Percentiles rank a stretch among this genome's conserved stretches.
phyloP scores from a whole-genome alignment of 2,113 vertebrate species.

The Dunckerocampus dactyliophorus region DNA sequence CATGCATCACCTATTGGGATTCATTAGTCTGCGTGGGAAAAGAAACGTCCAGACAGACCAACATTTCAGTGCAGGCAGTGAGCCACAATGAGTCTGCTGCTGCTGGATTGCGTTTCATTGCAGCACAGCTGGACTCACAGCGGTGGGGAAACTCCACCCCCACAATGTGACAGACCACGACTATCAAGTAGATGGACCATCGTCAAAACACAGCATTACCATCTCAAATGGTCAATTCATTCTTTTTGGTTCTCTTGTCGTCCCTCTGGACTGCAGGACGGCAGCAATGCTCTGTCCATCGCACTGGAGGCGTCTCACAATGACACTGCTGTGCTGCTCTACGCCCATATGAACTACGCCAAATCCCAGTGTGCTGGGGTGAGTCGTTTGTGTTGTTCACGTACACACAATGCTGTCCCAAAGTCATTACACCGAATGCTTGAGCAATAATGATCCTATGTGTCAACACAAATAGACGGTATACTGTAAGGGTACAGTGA shows the following conservation, averaged over 20 bases:
- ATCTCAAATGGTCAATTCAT: background rate
- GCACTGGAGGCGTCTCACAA: conserved; percentile 88
- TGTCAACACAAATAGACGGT: background rate
- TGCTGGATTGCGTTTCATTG: conserved; percentile 50
- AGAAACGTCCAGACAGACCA: conserved; percentile 25
- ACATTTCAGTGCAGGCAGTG: conserved; percentile 46
- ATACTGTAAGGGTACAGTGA: background rate
- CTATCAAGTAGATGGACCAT: background rate
- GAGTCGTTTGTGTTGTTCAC: conserved; percentile 36
- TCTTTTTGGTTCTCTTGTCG: background rate
- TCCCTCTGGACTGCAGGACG: conserved; percentile 76
- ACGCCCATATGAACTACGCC: conserved; percentile 77
- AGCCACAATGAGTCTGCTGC: conserved; percentile 30
- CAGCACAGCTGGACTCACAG: conserved; percentile 54
- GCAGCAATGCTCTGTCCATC: conserved; percentile 86
- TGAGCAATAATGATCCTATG: background rate
- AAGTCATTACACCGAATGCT: background rate
- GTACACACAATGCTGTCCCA: background rate
- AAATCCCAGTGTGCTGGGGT: conserved; percentile 71
- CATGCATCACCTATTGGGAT: background rate
- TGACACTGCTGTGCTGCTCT: conserved; percentile 85
- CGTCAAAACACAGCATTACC: background rate
- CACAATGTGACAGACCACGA: conserved; percentile 16
- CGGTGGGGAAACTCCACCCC: conserved; percentile 3
- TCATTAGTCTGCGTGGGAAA: background rate